A percentile compares a stretch with the other conserved stretches of the same genome.
Conservation (phyloP, 2,113 vertebrate genomes). For the Brachyhypopomus occidentalis region DNA sequence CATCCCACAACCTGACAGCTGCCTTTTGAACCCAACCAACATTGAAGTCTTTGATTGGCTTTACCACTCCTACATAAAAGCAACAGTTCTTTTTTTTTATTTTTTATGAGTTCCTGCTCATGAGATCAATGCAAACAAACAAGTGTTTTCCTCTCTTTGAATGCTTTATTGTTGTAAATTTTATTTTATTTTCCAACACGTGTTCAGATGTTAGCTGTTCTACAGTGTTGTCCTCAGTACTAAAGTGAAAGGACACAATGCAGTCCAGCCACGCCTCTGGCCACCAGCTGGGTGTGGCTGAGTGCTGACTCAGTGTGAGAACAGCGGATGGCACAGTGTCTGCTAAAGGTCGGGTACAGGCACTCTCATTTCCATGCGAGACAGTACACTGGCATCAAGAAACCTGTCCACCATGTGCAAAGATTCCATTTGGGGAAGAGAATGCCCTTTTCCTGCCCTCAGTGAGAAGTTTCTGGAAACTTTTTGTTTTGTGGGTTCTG, state of each 20-base stretch:
- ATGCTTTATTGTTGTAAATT: no score
- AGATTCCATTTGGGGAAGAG: not conserved
- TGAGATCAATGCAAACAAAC: no score
- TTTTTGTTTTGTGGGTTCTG: no score
- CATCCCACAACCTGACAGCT: no score
- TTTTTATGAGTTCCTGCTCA: no score
- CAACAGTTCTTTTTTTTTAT: no score
- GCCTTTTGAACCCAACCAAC: no score
- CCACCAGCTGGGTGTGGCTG: not conserved
- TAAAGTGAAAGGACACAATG: not conserved
- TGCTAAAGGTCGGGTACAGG: not conserved
- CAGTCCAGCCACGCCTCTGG: not conserved
- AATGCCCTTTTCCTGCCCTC: not conserved
- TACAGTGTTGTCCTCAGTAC: not conserved
- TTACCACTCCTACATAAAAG: no score
- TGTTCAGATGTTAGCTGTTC: no score
- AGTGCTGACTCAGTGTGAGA: not conserved
- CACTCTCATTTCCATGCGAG: not conserved
- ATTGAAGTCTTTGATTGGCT: no score
- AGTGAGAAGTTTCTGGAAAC: not conserved
- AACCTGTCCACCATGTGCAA: not conserved
- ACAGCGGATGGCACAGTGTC: not conserved
- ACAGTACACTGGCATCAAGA: not conserved
- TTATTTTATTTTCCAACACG: no score
- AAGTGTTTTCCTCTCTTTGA: no score